A percentile compares a stretch with the other conserved stretches of the same genome.
phyloP scores from a whole-genome alignment of 2,888 invertebrate species.

The Euplagia quadripunctaria region DNA sequence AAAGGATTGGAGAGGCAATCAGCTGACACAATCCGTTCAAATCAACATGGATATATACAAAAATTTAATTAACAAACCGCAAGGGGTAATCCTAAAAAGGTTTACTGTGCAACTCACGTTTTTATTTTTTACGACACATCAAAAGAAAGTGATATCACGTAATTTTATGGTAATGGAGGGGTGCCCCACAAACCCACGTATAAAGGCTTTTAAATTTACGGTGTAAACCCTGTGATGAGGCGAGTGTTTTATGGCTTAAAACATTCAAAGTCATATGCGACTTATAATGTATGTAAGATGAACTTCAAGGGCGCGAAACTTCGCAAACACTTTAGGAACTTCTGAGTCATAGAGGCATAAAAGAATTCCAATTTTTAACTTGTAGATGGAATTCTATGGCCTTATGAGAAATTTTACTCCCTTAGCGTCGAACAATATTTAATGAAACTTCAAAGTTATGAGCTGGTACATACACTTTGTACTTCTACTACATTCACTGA shows the following conservation, averaged over 20 bases:
- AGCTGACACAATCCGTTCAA: slow-evolving; percentile 19
- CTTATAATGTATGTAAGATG: slow-evolving; percentile 48
- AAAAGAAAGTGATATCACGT: slow-evolving; percentile 85
- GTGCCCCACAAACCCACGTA: slow-evolving; percentile 70
- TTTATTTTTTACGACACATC: slow-evolving; percentile 83
- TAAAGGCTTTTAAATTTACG: slow-evolving; percentile 85
- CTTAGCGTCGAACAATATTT: slow-evolving; percentile 39
- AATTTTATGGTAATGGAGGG: slow-evolving; percentile 86
- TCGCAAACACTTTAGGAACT: slow-evolving; percentile 26
- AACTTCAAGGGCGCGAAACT: slow-evolving; percentile 27
- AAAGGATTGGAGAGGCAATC: slow-evolving; percentile 4
- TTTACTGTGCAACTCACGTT: slow-evolving; percentile 64
- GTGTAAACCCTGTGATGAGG: slow-evolving; percentile 73
- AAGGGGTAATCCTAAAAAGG: slow-evolving; percentile 51
- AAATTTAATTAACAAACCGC: slow-evolving; percentile 60
- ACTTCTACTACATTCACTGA: slow-evolving; percentile 19
- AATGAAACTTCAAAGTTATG: slow-evolving; percentile 29
- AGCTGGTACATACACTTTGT: slow-evolving; percentile 11
- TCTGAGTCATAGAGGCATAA: slow-evolving; percentile 21
- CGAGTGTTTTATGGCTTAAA: slow-evolving; percentile 75
- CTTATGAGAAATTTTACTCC: slow-evolving; percentile 30
- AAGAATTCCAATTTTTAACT: slow-evolving; percentile 26
- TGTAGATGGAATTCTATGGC: slow-evolving; percentile 23
- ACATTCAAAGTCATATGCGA: slow-evolving; percentile 68
- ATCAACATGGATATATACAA: slow-evolving; percentile 38